Evolutionary conservation across 2,888 invertebrate species (phyloP), one percentile per base, ranked within the genome.

Genomic region (Polylopha cassiicola): DNA sequence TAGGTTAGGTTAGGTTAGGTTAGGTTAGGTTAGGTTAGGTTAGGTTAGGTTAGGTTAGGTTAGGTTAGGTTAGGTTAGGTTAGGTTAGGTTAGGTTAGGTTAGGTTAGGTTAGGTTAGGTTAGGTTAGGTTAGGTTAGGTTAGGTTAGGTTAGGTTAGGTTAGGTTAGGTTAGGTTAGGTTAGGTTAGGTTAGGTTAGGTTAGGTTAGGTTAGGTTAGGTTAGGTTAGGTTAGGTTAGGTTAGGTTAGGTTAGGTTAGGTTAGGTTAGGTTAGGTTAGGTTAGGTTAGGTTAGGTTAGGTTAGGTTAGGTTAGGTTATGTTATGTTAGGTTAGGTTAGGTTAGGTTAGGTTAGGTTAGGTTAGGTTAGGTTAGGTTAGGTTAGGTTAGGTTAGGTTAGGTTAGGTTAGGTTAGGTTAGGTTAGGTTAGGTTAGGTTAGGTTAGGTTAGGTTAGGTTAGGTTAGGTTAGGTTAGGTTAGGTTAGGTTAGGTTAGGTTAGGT

Each of bases 231-330:
- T 36, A 28, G 28, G 36, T 27, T 42, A 42, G 42, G 36, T 42
- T 36, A 36, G 42, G 36, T 42, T 36, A 36, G 42, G 30, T 37
- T 26, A 29, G 32, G 39, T 27, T 28, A 23, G 28, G 27, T 23
- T 28, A 29, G 27, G 26, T 39, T 29, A 32, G 30, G 36, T 31
- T 30, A 37, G 39, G 44, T 44, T 39, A 44, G 39, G 44, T 44
- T 42, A 37, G 42, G 42, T 42, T 42, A 42, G 42, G 43, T 43
- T 43, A 43, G 43, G 43, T 43, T 37, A 28, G 41, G 41, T 41
- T 41, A 41, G 41, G 41, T 41, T 41, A 41, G 41, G 43, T 43
- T 44, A 44, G 44, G 44, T 44, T 44, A 44, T 39, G 44, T 44
- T 44, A 41, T 32, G 39, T 37, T 39, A 34, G 39, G 36, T 36